Evolutionary conservation across 2,113 vertebrate species (phyloP).

Genomic region (Aplodontia rufa): DNA sequence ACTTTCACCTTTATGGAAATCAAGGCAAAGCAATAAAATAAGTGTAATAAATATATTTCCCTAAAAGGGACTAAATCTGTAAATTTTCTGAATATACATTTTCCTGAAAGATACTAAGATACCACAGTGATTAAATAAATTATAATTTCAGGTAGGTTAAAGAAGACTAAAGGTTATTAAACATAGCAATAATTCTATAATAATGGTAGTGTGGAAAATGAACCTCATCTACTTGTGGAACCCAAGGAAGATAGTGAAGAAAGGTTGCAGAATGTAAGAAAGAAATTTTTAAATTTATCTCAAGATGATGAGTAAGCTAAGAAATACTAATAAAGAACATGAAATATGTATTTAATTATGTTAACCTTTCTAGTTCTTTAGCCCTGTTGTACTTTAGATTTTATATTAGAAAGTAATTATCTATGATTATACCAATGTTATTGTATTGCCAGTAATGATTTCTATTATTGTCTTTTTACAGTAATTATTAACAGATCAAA

Average conservation of each 20-base stretch:
- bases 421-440: neutral
- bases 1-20: neutral
- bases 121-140: neutral
- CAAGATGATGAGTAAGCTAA: neutral
- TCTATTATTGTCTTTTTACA: neutral
- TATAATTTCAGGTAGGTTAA: slow-evolving; percentile 1
- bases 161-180: neutral
- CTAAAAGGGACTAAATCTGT: neutral
- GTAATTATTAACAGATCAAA: neutral
- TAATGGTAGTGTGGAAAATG: neutral
- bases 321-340: neutral
- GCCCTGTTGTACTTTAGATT: neutral
- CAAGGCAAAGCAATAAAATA: neutral
- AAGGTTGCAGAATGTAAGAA: neutral
- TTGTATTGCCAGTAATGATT: neutral
- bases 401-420: neutral
- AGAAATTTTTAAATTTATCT: neutral
- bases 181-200: neutral
- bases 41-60: neutral
- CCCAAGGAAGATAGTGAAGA: neutral
- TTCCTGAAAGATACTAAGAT: neutral
- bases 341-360: neutral
- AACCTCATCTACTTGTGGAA: too few relatives aligned
- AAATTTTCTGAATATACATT: neutral
- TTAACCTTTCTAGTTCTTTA: neutral